These are phyloP conservation scores for Tuberolachnus salignus DNA, from an alignment of 2,888 invertebrate genomes.

Conservation along the genomic window DNA sequence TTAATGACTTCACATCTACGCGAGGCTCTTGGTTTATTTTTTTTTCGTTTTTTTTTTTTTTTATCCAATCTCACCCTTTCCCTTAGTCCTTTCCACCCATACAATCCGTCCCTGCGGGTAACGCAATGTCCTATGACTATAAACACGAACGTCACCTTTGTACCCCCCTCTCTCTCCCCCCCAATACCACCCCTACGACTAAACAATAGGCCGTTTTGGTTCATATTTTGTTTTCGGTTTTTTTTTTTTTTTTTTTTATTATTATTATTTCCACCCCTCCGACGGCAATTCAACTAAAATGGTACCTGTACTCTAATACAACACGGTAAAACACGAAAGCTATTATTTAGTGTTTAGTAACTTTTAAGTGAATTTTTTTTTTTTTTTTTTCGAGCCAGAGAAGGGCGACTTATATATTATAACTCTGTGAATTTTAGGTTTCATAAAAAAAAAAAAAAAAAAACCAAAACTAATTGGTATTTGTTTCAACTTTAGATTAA, in stretches of 20 bases:
- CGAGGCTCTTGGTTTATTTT: constrained; percentile 36
- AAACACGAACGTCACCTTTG: constrained; percentile 49
- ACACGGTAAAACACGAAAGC: constrained; percentile 39
- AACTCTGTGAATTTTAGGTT: constrained; percentile 3
- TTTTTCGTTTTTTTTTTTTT: too few species aligned
- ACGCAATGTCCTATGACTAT: constrained; percentile 25
- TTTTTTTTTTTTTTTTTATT: background rate
- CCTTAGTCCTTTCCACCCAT: background rate
- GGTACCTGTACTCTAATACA: constrained; percentile 18
- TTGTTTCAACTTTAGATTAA: background rate
- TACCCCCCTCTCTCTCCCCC: background rate
- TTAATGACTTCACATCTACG: constrained; percentile 51
- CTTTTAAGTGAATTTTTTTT: constrained; percentile 24
- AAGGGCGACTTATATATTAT: background rate
- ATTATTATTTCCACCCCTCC: background rate
- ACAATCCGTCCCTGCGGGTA: background rate
- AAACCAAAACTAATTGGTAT: background rate
- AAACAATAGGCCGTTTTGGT: constrained; percentile 34
- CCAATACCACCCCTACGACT: background rate
- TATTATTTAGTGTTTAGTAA: constrained; percentile 41
- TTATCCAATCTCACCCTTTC: constrained; percentile 7
- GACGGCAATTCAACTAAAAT: constrained; percentile 30
- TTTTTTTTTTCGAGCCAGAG: background rate
- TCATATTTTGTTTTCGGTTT: constrained; percentile 12
- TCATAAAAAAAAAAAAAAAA: too few species aligned